phyloP scores from a whole-genome alignment of 2,888 invertebrate genomes.

The Clistopyga incitator region DNA sequence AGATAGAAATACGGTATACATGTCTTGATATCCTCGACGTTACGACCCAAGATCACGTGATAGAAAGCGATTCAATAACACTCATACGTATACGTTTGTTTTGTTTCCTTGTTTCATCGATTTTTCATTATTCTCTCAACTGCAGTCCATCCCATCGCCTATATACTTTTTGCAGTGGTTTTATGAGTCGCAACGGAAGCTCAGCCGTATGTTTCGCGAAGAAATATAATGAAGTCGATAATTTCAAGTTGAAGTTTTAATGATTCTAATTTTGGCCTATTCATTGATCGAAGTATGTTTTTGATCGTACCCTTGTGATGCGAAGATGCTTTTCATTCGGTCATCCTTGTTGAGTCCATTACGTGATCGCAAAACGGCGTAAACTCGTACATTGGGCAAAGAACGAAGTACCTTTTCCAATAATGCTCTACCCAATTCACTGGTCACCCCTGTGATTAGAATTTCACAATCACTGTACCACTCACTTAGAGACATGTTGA shows the following conservation, averaged over 20 bases:
- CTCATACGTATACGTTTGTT: constrained; percentile 4
- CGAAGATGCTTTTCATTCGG: constrained; percentile 76
- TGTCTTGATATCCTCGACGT: constrained; percentile 21
- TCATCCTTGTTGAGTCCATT: constrained; percentile 70
- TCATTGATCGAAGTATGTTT: background rate
- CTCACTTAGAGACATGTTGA: constrained; percentile 77
- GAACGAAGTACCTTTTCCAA: constrained; percentile 79
- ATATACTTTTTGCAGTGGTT: background rate
- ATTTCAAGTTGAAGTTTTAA: background rate
- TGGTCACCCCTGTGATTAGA: constrained; percentile 79
- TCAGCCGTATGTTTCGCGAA: background rate
- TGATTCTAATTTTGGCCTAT: background rate
- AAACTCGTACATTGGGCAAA: constrained; percentile 72
- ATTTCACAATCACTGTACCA: constrained; percentile 78
- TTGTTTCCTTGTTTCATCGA: constrained; percentile 29
- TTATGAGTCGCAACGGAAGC: background rate
- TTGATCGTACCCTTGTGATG: constrained; percentile 76
- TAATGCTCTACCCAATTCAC: constrained; percentile 76
- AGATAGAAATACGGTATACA: constrained; percentile 38
- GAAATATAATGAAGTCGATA: background rate
- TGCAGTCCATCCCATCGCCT: background rate
- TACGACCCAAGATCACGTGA: constrained; percentile 29
- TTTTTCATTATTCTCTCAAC: constrained; percentile 23
- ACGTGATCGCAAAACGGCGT: constrained; percentile 73
- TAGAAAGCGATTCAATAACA: constrained; percentile 42